Base-by-base conservation (phyloP, 2,888 invertebrate species). In the Pristionchus entomophagus region DNA sequence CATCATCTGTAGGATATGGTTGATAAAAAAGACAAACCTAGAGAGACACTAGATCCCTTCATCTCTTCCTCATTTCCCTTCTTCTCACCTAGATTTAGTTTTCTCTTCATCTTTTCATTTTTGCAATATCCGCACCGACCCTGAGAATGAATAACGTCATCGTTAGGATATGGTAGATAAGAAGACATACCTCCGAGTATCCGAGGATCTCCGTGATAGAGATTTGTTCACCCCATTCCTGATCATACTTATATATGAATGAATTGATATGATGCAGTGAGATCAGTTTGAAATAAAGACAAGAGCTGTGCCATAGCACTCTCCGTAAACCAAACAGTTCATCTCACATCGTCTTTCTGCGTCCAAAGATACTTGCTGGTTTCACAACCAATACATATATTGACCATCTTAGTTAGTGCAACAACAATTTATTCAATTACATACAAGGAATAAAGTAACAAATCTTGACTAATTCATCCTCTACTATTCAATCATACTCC, bases 81-180 rank as follows among this genome's bases (percentile, higher is more conserved):
- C 38, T 62, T 80, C 86, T 49, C 88, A 62, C 87, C 87, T 73
- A 56, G 41, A 41, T 62, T 32, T 4, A 49, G n/a, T 73, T 88
- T 83, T n/a, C 8, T 19, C 17, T 32, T 22, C 32, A 35, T 35
- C 65, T 35, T 32, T 26, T 41, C 81, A 56, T 86, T 86, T 53
- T 91, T 90, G 84, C 92, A 92, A 83, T 92, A 92, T 14, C 92
- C 92, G 82, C 92, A 92, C 17, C 49, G n/a, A n/a, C n/a, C n/a
- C n/a, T n/a, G n/a, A n/a, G n/a, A n/a, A n/a, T n/a, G n/a, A n/a
- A n/a, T n/a, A n/a, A n/a, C n/a, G n/a, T n/a, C n/a, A n/a, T n/a
- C n/a, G n/a, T n/a, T n/a, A n/a, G n/a, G n/a, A n/a, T n/a, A n/a
- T n/a, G n/a, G n/a, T n/a, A n/a, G n/a, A n/a, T n/a, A n/a, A n/a